Evolutionary conservation across 2,113 vertebrate species (phyloP), one percentile per base, ranked within the genome.

Genomic region (Phycodurus eques): DNA sequence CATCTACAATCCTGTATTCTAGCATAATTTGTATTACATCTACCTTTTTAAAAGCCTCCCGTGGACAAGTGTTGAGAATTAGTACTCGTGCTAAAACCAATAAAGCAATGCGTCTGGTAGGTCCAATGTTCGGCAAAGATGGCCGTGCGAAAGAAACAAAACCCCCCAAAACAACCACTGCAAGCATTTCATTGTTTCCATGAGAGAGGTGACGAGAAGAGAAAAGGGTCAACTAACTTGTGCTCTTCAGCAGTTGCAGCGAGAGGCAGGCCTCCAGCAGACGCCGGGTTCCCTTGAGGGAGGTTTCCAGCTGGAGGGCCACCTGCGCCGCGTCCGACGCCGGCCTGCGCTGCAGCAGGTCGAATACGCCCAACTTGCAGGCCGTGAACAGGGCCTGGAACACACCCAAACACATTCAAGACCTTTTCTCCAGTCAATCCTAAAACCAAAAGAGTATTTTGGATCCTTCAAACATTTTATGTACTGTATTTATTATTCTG

Each of bases 381-480:
- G 96, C 95, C 1, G 92, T 91, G 76, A 98, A 94, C 22, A 99
- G 88, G 8, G 91, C 92, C 97, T 99, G n/a, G n/a, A n/a, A n/a
- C n/a, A n/a, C n/a, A n/a, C n/a, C n/a, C n/a, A n/a, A n/a, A n/a
- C n/a, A n/a, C n/a, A n/a, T n/a, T n/a, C n/a, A n/a, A n/a, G n/a
- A n/a, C n/a, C n/a, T n/a, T n/a, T n/a, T n/a, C n/a, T 46, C 44
- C 44, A 46, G 9, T 46, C 44, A 44, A 44, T 44, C 43, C 12
- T 44, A 44, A 8, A 44, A 44, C 43, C 43, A 46, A 46, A 46
- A 46, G 44, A 46, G n/a, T n/a, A n/a, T n/a, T n/a, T 46, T 12
- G 44, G 44, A 46, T 46, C 10, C 27, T 22, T 27, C 1, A 27
- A 13, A n/a, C 20, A 56, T n/a, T 9, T n/a, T 12, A 49, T 49